These are phyloP conservation scores for Urocitellus parryii DNA, from an alignment of 2,113 vertebrate species.

Conservation along the genomic window DNA sequence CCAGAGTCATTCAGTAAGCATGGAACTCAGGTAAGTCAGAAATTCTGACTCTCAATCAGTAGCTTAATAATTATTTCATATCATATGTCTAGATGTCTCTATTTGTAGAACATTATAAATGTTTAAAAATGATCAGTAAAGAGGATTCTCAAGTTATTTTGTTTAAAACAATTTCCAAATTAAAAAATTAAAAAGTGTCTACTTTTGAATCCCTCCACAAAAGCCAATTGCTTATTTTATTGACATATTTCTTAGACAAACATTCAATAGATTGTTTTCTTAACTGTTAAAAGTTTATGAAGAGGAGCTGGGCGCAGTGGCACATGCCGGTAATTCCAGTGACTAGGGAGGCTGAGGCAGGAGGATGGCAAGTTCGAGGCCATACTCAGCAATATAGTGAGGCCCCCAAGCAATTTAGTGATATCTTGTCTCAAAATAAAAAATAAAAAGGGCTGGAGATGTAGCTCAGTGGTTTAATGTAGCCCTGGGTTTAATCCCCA, in stretches of 20 bases:
- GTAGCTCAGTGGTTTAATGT: too few relatives aligned
- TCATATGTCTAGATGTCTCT: neutral
- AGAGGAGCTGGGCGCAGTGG: neutral
- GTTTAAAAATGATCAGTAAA: neutral
- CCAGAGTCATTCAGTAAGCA: neutral
- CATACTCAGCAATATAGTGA: too few relatives aligned
- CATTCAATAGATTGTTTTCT: neutral
- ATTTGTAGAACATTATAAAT: neutral
- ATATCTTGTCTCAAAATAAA: too few relatives aligned
- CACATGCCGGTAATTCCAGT: too few relatives aligned
- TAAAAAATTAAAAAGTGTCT: neutral
- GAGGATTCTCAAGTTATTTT: slow-evolving; percentile 10
- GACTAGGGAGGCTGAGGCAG: too few relatives aligned
- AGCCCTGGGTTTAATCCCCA: too few relatives aligned
- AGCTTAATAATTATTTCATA: neutral
- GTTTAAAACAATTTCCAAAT: slow-evolving; percentile 50
- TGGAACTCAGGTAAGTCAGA: neutral
- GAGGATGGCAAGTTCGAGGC: too few relatives aligned
- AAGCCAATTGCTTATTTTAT: slow-evolving; percentile 1
- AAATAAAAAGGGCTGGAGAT: too few relatives aligned
- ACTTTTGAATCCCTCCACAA: neutral
- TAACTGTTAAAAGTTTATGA: neutral
- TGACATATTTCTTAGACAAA: neutral
- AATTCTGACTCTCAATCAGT: neutral
- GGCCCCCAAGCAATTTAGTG: too few relatives aligned